A percentile compares a stretch with the other conserved stretches of the same genome.
phyloP scores from a whole-genome alignment of 1,140 invertebrate species.

The Nixonia krombeini region DNA sequence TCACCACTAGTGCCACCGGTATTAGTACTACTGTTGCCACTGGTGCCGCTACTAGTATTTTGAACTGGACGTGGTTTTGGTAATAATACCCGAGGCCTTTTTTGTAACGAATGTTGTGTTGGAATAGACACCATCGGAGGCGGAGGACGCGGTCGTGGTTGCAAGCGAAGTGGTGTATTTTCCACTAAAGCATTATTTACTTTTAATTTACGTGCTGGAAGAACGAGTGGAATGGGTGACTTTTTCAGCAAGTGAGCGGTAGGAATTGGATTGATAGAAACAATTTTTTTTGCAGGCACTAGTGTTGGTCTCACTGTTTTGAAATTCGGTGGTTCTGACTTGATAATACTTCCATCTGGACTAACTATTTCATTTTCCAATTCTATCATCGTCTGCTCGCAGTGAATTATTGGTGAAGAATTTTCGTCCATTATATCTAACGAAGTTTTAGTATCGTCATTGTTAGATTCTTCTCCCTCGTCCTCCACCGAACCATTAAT shows the following conservation, averaged over 20 bases:
- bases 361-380: conserved; percentile 45
- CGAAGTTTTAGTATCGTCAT: conserved; percentile 12
- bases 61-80: conserved; percentile 15
- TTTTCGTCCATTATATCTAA: conserved; percentile 13
- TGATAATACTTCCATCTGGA: conserved; percentile 23
- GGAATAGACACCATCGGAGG: conserved; percentile 60
- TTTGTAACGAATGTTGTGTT: conserved; percentile 5
- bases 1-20: neutral
- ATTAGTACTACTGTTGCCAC: neutral
- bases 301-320: conserved; percentile 1
- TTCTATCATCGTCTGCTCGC: conserved; percentile 61
- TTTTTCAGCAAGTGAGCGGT: conserved; percentile 48
- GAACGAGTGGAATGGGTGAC: no score
- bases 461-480: conserved; percentile 31
- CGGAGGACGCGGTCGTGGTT: conserved; percentile 9
- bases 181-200: conserved; percentile 16
- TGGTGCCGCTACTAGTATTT: no score
- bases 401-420: conserved; percentile 52
- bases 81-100: conserved; percentile 29
- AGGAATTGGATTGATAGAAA: conserved; percentile 39
- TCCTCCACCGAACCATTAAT: conserved; percentile 42
- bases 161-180: conserved; percentile 5
- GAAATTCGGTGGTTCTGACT: neutral
- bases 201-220: no score
- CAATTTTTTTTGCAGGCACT: conserved; percentile 17